phyloP scores from a whole-genome alignment of 2,797 vertebrate species.

The Falco columbarius region DNA sequence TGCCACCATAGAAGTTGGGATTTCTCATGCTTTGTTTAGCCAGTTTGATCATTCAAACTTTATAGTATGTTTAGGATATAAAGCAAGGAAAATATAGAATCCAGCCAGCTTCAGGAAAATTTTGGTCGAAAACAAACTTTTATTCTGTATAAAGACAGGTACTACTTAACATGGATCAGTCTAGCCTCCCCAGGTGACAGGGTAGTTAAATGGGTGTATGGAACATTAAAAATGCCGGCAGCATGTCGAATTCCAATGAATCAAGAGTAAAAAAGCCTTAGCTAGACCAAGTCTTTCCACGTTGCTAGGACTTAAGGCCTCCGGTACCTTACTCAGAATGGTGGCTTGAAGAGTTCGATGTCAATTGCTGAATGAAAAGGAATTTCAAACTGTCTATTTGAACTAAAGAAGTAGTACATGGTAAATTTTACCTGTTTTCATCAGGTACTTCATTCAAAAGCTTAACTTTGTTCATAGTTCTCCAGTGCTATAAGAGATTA shows the following conservation, averaged over 20 bases:
- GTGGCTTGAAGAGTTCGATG: neutral
- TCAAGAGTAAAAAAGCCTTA: neutral
- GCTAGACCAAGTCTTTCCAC: neutral
- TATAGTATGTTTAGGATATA: neutral
- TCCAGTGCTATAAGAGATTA: neutral
- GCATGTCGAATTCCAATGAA: neutral
- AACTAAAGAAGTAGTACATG: neutral
- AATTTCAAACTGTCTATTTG: neutral
- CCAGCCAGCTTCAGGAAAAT: neutral
- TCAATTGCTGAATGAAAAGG: neutral
- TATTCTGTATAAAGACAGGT: neutral
- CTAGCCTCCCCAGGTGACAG: accelerated
- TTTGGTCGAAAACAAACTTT: neutral
- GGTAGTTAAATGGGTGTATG: neutral
- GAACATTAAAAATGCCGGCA: neutral
- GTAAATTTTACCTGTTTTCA: neutral
- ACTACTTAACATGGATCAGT: neutral
- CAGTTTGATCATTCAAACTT: neutral
- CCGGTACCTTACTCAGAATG: neutral
- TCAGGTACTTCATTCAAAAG: neutral
- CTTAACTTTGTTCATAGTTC: neutral
- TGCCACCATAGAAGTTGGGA: neutral
- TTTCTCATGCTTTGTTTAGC: neutral
- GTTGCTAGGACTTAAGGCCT: neutral
- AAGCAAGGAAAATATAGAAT: neutral